These are phyloP conservation scores for Drosophila auraria DNA, from an alignment of 1,140 invertebrate species.

Conservation along the genomic window DNA sequence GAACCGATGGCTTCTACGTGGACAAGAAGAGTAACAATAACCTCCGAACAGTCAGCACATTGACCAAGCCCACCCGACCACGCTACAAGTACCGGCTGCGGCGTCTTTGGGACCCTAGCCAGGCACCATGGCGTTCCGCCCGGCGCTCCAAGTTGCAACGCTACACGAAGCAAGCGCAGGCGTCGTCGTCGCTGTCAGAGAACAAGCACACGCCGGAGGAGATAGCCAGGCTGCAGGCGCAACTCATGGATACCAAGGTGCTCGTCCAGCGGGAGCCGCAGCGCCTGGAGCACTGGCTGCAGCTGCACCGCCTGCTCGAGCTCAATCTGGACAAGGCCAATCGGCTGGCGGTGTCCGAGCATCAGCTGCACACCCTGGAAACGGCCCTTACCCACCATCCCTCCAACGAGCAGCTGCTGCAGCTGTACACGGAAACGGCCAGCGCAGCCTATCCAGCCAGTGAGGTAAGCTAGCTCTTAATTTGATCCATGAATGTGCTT, in stretches of 20 bases:
- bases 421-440: constrained; percentile 80
- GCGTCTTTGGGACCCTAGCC: background rate
- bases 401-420: constrained; percentile 87
- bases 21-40: constrained; percentile 86
- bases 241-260: constrained; percentile 20
- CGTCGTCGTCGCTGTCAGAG: background rate
- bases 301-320: constrained; percentile 48
- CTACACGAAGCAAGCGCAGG: background rate
- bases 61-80: constrained; percentile 78
- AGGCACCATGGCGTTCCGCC: too few relatives aligned
- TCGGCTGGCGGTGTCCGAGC: constrained; percentile 56
- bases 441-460: constrained; percentile 58
- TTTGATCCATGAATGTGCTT: too few relatives aligned
- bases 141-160: background rate
- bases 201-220: background rate
- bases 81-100: constrained; percentile 48
- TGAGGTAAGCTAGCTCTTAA: constrained; percentile 24
- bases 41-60: constrained; percentile 58
- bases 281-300: constrained; percentile 36
- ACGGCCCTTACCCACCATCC: constrained; percentile 77
- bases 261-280: constrained; percentile 32
- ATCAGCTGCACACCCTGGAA: constrained; percentile 52
- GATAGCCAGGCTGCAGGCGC: background rate
- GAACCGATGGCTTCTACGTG: constrained; percentile 86
- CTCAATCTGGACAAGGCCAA: constrained; percentile 49